Conservation (phyloP, 2,113 vertebrate genomes). For the Psittacula cyanocephala region DNA sequence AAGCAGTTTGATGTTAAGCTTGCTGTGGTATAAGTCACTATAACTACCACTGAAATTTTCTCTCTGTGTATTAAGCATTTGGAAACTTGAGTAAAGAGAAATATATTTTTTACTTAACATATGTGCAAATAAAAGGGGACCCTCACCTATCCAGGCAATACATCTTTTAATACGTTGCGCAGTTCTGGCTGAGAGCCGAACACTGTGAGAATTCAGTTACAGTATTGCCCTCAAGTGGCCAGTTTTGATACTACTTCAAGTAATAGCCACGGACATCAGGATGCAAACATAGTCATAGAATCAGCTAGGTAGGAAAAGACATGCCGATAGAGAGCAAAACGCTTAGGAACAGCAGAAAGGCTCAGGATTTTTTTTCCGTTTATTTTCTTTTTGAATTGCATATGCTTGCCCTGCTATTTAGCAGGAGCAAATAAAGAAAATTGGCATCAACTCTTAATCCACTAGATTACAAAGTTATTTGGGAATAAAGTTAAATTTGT, state of each 20-base stretch:
- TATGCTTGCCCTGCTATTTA: background rate
- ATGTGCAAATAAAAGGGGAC: background rate
- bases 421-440: background rate
- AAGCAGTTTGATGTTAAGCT: background rate
- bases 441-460: background rate
- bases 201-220: background rate
- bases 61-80: background rate
- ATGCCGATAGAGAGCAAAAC: background rate
- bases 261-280: background rate
- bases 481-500: background rate
- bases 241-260: background rate
- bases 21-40: background rate
- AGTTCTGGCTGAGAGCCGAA: background rate
- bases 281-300: background rate
- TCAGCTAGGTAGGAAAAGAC: background rate
- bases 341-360: background rate
- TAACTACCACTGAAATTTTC: background rate
- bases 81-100: background rate
- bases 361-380: background rate
- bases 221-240: slow-evolving; percentile 70
- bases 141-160: background rate
- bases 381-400: background rate
- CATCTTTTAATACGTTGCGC: background rate
- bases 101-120: background rate
- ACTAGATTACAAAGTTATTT: background rate